phyloP scores from a whole-genome alignment of 2,797 vertebrate genomes.

The Eremophila alpestris region DNA sequence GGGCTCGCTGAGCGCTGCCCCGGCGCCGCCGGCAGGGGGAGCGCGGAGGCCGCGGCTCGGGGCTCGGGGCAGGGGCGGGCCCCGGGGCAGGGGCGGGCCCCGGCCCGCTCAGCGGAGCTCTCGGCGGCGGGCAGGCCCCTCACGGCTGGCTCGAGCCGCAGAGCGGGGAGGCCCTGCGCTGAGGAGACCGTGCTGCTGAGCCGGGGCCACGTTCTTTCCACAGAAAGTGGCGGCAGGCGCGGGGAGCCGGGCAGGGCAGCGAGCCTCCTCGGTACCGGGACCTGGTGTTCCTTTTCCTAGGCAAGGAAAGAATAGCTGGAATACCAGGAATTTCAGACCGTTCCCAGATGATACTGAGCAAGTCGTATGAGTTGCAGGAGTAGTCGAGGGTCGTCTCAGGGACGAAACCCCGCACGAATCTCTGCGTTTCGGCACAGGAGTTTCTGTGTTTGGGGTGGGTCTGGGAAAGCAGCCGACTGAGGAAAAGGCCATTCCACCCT shows the following conservation, averaged over 20 bases:
- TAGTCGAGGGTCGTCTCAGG: neutral
- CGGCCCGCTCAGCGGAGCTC: no score
- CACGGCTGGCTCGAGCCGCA: neutral
- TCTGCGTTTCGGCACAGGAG: neutral
- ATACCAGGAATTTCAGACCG: neutral
- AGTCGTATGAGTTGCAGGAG: neutral
- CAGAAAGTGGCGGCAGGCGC: no score
- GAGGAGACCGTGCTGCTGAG: fast-evolving
- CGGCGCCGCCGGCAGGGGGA: neutral
- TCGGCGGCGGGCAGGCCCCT: neutral
- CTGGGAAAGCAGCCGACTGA: neutral
- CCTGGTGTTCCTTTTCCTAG: neutral
- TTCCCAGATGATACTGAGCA: neutral
- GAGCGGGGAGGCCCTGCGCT: neutral
- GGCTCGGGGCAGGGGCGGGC: neutral
- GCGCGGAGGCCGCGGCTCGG: neutral
- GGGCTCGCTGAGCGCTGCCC: neutral
- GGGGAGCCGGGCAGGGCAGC: neutral
- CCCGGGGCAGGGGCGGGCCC: no score
- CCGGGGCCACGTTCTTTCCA: fast-evolving
- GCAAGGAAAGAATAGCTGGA: neutral
- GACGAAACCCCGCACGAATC: neutral
- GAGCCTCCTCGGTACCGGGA: fast-evolving
- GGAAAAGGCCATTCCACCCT: neutral
- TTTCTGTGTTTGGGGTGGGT: neutral